A percentile compares a stretch with the other conserved stretches of the same genome.
These are phyloP conservation scores for Ridgeia piscesae DNA, from an alignment of 1,140 invertebrate species.

Conservation along the genomic window DNA sequence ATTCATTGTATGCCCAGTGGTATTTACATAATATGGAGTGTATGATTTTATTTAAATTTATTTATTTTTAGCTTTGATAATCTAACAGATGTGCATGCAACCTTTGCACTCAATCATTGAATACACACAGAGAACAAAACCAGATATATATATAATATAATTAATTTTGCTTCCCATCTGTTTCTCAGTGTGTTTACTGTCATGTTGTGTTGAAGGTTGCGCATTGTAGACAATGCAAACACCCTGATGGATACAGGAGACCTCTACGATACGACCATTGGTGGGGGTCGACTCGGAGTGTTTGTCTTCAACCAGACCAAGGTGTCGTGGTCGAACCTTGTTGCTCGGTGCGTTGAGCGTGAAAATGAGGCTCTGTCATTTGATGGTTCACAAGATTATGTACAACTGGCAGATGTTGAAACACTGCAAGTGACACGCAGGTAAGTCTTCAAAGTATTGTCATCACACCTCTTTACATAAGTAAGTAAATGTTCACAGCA, in stretches of 20 bases:
- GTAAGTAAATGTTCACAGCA: too few species aligned
- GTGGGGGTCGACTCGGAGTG: constrained; percentile 37
- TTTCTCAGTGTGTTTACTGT: neutral
- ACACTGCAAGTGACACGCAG: constrained; percentile 21
- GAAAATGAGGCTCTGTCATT: constrained; percentile 37
- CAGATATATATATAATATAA: too few species aligned
- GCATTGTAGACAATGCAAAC: constrained; percentile 23
- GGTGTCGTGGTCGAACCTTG: constrained; percentile 36
- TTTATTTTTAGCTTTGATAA: too few species aligned
- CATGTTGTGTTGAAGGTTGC: constrained; percentile 28
- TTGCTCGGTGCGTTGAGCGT: constrained; percentile 32
- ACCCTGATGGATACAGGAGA: constrained; percentile 35
- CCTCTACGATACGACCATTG: constrained; percentile 36
- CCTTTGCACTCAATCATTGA: too few species aligned
- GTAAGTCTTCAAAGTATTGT: constrained; percentile 15
- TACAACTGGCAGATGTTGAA: constrained; percentile 19
- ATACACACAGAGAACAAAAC: too few species aligned
- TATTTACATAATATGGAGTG: too few species aligned
- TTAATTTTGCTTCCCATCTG: too few species aligned
- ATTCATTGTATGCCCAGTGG: too few species aligned
- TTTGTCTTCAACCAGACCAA: constrained; percentile 36
- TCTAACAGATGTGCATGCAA: too few species aligned
- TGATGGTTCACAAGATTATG: constrained; percentile 38
- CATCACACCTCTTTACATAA: neutral
- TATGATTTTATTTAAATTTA: too few species aligned